These are phyloP conservation scores for Chelon labrosus DNA, from an alignment of 2,797 vertebrate species.

Conservation along the genomic window DNA sequence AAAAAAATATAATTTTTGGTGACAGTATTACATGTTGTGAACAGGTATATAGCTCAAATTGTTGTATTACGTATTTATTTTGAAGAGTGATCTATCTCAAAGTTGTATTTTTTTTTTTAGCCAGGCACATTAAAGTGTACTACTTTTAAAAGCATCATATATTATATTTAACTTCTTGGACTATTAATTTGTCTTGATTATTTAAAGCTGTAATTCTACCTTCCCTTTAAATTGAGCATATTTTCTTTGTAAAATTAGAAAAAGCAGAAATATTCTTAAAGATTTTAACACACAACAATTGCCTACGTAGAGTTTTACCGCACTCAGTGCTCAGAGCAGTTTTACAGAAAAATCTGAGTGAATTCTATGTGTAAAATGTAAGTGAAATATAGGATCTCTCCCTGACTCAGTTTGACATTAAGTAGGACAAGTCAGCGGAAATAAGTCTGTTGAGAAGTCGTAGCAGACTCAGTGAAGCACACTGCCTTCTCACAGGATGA, in stretches of 20 bases:
- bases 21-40: too few relatives aligned
- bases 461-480: conserved; percentile 64
- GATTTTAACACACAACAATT: too few relatives aligned
- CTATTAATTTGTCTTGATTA: too few relatives aligned
- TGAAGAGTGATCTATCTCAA: conserved; percentile 5
- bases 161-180: neutral
- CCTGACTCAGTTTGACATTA: conserved; percentile 49
- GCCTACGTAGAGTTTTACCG: too few relatives aligned
- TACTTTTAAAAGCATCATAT: conserved; percentile 18
- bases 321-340: too few relatives aligned
- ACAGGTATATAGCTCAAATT: neutral
- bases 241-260: too few relatives aligned
- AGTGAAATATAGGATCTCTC: conserved; percentile 29
- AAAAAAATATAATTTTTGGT: too few relatives aligned
- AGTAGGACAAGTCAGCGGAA: conserved; percentile 67
- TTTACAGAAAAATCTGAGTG: conserved; percentile 1
- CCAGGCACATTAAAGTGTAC: conserved; percentile 3
- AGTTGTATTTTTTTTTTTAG: conserved; percentile 13
- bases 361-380: conserved; percentile 23
- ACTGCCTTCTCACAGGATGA: conserved; percentile 60
- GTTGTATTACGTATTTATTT: neutral
- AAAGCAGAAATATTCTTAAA: too few relatives aligned
- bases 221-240: too few relatives aligned
- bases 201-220: too few relatives aligned
- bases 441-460: conserved; percentile 72